Base-by-base conservation (phyloP, 2,888 invertebrate genomes). In the Pemphredon lugubris region DNA sequence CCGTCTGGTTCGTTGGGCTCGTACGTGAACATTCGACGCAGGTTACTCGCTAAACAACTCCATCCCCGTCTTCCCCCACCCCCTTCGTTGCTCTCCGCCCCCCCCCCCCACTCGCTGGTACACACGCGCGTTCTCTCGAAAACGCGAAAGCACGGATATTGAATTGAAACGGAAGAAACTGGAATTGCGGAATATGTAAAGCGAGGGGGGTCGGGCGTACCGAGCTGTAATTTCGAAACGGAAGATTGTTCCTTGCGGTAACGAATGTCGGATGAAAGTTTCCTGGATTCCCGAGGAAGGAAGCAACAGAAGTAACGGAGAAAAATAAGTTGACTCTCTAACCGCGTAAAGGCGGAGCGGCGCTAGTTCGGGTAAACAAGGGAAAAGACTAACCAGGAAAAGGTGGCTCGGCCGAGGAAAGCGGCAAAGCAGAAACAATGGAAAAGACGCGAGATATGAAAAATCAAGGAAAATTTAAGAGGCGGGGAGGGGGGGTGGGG, bases 321-420 rank as follows among this genome's bases (percentile, higher is more conserved):
- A 37, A 60, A 60, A 69, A 55, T 65, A 72, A 68, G 57, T 73
- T 55, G 65, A 37, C 30, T 40, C 51, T 65, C 26, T 53, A 65
- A 70, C 55, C 48, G 54, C 54, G 39, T 51, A 57, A 54, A 57
- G 39, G 59, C 51, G 54, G 40, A 37, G 42, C 30, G 51, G n/a
- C 32, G n/a, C n/a, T n/a, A n/a, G n/a, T n/a, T n/a, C n/a, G 57
- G 34, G 42, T 58, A 68, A 71, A 68, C 60, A 60, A 61, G 51
- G 67, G 26, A 44, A 51, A 44, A 60, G 48, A 20, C 45, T 16
- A 42, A 21, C 20, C 45, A 23, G 21, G 34, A 47, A 30, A 61
- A 37, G 59, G 39, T 42, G 34, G 30, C 48, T 47, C 21, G 21
- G 16, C 6, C 34, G 45, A 34, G n/a, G 30, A 30, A 37, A 6